Base-by-base conservation (phyloP, 2,113 vertebrate species). In the Charina bottae region DNA sequence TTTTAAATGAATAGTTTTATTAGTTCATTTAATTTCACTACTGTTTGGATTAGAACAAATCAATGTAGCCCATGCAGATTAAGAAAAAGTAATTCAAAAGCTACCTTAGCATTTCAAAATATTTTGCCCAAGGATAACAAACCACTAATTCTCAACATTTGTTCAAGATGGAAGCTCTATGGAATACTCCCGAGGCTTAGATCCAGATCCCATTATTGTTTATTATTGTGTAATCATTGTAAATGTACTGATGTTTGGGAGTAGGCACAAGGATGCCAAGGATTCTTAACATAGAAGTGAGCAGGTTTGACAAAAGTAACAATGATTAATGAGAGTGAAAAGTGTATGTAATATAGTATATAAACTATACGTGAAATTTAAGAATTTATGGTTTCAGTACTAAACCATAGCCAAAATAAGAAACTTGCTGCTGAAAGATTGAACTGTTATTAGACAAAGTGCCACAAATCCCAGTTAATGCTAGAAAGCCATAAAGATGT, bases 81-180 rank as follows among this genome's bases (percentile, higher is more conserved):
- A 89, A 94, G 68, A 94, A 94, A 96, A 94, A 19, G 90, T 93
- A 93, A 93, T 23, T 26, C 1, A 93, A 91, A 83, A 91, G 72
- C 95, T 93, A 90, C 64, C 49, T 49, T 94, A 96, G 93, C 93
- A 54, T 60, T 49, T 28, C 13, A 88, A 46, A 37, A 8, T 12
- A 15, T 88, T 62, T 62, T 2, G 19, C 42, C 96, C 93, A 13
- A 0, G 94, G 91, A 93, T 91, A 92, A 95, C 94, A 93, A 93
- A 89, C 91, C 94, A 94, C n/a, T 84, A 94, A 95, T 93, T 95
- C 90, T 54, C 64, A 87, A 84, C 83, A 92, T 56, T 64, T 2
- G 17, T 94, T 87, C 62, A 37, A 33, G 26, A 78, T 37, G 93
- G 93, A n/a, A 87, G 83, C 33, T 89, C 8, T 55, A 23, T 23